These are phyloP conservation scores for Frieseomelitta varia DNA, from an alignment of 1,140 invertebrate genomes.

Conservation along the genomic window DNA sequence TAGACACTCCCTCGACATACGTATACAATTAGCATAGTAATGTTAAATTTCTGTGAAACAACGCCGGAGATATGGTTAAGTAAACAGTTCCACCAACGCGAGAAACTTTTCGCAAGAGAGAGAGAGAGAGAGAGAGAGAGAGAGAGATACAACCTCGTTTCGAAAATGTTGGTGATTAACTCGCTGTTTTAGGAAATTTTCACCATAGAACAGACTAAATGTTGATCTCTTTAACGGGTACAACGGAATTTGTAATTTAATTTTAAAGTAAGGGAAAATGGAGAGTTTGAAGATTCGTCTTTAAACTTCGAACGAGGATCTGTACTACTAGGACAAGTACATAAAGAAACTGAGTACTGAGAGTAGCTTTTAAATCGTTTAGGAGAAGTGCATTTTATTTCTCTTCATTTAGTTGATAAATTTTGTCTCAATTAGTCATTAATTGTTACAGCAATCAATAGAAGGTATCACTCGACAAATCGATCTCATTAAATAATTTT, in stretches of 20 bases:
- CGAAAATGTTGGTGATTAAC: not conserved
- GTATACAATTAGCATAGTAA: conserved; percentile 17
- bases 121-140: not conserved
- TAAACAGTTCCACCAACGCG: not conserved
- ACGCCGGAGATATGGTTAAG: not conserved
- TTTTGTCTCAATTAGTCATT: not conserved
- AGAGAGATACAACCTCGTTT: not conserved
- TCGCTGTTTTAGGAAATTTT: not conserved
- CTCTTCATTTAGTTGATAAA: not conserved
- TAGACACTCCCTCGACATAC: not conserved
- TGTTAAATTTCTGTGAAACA: conserved; percentile 4
- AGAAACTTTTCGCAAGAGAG: not conserved
- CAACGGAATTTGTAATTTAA: not conserved
- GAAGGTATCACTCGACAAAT: too few species aligned
- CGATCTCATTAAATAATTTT: too few species aligned
- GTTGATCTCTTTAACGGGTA: not conserved
- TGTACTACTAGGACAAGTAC: not conserved
- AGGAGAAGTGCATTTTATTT: not conserved
- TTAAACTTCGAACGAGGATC: not conserved
- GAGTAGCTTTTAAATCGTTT: not conserved
- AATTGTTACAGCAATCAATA: not conserved
- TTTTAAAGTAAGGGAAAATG: not conserved
- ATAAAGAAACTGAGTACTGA: too few species aligned
- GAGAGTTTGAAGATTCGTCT: too few species aligned
- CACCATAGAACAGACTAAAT: too few species aligned